Percentiles rank a stretch among this genome's conserved stretches.
phyloP scores from a whole-genome alignment of 2,797 vertebrate genomes.

The Bovichtus diacanthus region DNA sequence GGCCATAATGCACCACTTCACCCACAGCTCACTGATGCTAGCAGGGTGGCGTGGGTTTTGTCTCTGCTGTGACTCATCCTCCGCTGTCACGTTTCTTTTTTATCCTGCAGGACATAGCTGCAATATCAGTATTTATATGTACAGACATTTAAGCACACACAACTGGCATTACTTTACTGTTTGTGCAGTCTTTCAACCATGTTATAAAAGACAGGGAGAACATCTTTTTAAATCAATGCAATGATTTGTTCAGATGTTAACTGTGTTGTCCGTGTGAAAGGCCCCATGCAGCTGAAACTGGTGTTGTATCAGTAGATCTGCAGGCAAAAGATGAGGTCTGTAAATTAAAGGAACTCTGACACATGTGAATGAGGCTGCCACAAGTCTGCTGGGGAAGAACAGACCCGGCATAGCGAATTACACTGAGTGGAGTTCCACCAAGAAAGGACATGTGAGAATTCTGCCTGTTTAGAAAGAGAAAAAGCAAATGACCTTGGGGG shows the following conservation, averaged over 20 bases:
- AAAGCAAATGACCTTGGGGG: slow-evolving; percentile 82
- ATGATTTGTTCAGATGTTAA: background rate
- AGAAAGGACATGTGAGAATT: slow-evolving; percentile 75
- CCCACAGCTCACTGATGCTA: slow-evolving; percentile 32
- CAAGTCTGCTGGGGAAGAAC: slow-evolving; percentile 62
- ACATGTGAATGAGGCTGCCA: slow-evolving; percentile 56
- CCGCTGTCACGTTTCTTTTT: slow-evolving; percentile 6
- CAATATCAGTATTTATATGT: slow-evolving; percentile 1
- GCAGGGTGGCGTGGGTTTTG: slow-evolving; percentile 32
- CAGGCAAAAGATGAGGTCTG: slow-evolving; percentile 37
- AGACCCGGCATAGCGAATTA: slow-evolving; percentile 67
- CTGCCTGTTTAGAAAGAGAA: slow-evolving; percentile 77
- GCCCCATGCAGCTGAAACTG: slow-evolving; percentile 33
- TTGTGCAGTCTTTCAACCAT: background rate
- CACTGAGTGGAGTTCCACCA: slow-evolving; percentile 66
- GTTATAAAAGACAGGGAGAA: slow-evolving; percentile 7
- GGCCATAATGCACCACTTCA: slow-evolving; percentile 76
- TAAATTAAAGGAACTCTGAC: slow-evolving; percentile 50
- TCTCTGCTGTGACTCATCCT: slow-evolving; percentile 49
- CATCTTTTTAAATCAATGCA: slow-evolving; percentile 11
- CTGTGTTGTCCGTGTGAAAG: slow-evolving; percentile 7
- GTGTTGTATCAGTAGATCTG: slow-evolving; percentile 43
- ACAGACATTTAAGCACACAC: slow-evolving; percentile 12
- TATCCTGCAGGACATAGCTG: slow-evolving; percentile 2
- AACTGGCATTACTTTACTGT: background rate